Base-by-base conservation (phyloP, 2,797 vertebrate species). In the Alcedo quadribrachys region DNA sequence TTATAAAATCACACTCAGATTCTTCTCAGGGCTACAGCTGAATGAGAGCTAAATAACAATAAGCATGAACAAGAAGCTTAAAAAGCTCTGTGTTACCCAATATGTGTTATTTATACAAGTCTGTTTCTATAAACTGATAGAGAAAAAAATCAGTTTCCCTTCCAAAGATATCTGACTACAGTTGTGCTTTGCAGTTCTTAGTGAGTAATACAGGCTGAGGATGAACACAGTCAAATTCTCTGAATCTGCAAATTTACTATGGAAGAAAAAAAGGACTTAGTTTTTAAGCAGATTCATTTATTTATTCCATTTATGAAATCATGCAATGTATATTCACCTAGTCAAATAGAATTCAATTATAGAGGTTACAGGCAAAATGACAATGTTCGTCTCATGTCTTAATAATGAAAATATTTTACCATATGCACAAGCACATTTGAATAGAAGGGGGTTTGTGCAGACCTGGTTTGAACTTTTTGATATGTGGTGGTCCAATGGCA, bases 1-100 rank as follows among this genome's bases (percentile, higher is more conserved):
- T 96, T 83, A 32, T 95, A 94, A 96, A 96, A 97, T 95, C 96
- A 85, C 93, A 95, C 68, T 81, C 32, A 12, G 40, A 63, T 87
- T 94, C 81, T 93, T 94, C 92, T 94, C 81, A 69, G 87, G 81
- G 90, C 84, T 89, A 65, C 70, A 12, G 60, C 46, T 76, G 43
- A 46, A 30, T 0, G 0, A 83, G 96, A 92, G 77, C 91, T 93
- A 93, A 92, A 94, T 42, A 91, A 91, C 42, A 84, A 84, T 9
- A 12, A 62, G 87, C 80, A 68, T 67, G 55, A 89, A 28, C 42
- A 43, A 50, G 94, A 80, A 92, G 85, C 79, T 91, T 60, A 32
- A 78, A 93, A 51, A 87, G 9, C 60, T 53, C 43, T 33, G 30
- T 80, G 66, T 53, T 95, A 80, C 66, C 67, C 43, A 45, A 30